Conservation (phyloP, 2,797 vertebrate genomes). For the Corythornis leucogaster region DNA sequence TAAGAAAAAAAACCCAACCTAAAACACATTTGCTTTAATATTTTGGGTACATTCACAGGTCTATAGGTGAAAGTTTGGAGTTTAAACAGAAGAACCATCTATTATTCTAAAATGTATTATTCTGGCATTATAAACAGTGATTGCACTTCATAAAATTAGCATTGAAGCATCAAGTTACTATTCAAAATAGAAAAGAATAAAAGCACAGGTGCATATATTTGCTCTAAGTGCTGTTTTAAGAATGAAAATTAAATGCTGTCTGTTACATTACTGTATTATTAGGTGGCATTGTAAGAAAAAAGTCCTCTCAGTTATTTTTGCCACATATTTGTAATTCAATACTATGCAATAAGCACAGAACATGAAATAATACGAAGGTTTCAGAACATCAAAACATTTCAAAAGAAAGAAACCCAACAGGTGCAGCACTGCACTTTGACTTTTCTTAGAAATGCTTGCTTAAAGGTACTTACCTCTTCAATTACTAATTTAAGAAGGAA, state of each 20-base stretch:
- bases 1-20: not conserved
- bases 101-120: not conserved
- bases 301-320: not conserved
- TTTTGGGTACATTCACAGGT: not conserved
- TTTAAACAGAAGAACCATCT: not conserved
- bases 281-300: not conserved
- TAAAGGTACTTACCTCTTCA: constrained; percentile 53
- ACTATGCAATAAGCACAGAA: not conserved
- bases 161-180: not conserved
- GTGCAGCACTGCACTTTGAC: not conserved
- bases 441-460: constrained; percentile 16
- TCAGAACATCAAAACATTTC: not conserved
- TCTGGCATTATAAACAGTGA: not conserved
- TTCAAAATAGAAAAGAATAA: not conserved
- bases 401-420: not conserved
- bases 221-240: not conserved
- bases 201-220: not conserved
- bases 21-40: not conserved
- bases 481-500: constrained; percentile 9
- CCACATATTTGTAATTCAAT: not conserved
- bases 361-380: not conserved
- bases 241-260: not conserved
- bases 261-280: not conserved
- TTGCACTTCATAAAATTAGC: not conserved
- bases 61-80: not conserved